Evolutionary conservation across 2,797 vertebrate species (phyloP).

Genomic region (Phalanger gymnotis): DNA sequence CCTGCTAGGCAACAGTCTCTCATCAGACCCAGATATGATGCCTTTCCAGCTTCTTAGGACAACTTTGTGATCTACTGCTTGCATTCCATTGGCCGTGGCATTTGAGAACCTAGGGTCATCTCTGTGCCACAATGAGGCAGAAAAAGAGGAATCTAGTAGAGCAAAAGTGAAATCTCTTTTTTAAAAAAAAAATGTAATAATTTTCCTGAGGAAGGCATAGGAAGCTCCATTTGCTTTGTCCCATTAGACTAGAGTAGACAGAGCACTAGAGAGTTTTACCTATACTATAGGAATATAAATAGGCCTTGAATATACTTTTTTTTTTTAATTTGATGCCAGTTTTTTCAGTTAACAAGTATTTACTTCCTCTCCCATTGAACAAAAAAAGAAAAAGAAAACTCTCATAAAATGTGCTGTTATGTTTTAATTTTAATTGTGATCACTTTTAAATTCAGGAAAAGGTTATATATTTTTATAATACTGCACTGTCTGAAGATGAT

Average conservation of each 20-base stretch:
- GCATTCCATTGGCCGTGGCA: background rate
- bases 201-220: background rate
- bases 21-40: background rate
- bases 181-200: conserved; percentile 21
- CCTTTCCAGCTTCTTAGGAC: background rate
- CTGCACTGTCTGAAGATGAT: background rate
- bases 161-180: background rate
- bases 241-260: conserved; percentile 45
- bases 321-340: background rate
- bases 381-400: background rate
- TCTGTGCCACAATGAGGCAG: background rate
- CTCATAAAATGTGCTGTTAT: background rate
- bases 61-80: background rate
- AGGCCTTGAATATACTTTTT: background rate
- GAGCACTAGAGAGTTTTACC: conserved; percentile 1
- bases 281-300: background rate
- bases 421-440: background rate
- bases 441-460: background rate
- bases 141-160: conserved; percentile 27
- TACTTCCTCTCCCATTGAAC: background rate
- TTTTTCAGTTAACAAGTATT: background rate
- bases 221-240: conserved; percentile 12
- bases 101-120: background rate
- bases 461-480: background rate
- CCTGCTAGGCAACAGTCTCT: background rate